Conservation (phyloP, 1,140 invertebrate genomes). For the Trachymyrmex septentrionalis region DNA sequence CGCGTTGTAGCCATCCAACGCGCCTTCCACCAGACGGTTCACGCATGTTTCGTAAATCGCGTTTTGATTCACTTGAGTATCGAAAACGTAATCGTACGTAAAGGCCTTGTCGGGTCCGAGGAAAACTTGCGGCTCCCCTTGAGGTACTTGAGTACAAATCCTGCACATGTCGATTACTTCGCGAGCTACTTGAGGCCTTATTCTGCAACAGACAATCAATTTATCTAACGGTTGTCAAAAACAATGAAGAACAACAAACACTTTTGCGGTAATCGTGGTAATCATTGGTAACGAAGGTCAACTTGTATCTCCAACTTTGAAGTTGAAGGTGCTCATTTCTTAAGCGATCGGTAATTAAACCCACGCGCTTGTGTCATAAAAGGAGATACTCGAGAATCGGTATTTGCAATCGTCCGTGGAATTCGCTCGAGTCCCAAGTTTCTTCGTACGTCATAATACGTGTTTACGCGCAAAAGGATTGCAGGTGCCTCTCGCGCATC, state of each 20-base stretch:
- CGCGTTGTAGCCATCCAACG: conserved; percentile 97
- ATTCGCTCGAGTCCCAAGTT: neutral
- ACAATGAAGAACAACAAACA: neutral
- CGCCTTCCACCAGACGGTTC: conserved; percentile 93
- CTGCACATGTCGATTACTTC: conserved; percentile 98
- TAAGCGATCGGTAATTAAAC: conserved; percentile 70
- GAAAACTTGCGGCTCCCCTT: conserved; percentile 96
- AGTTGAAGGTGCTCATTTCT: conserved; percentile 57
- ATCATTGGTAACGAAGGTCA: neutral
- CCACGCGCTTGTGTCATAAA: conserved; percentile 76
- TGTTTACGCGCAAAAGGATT: neutral
- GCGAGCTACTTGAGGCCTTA: conserved; percentile 96
- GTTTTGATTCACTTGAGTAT: conserved; percentile 91
- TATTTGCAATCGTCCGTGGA: neutral
- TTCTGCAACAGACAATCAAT: conserved; percentile 88
- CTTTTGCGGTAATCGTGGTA: neutral
- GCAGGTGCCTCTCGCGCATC: neutral
- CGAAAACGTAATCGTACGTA: conserved; percentile 99
- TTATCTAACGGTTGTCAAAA: neutral
- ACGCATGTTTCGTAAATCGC: conserved; percentile 96
- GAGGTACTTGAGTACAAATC: conserved; percentile 95
- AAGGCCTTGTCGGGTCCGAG: conserved; percentile 98
- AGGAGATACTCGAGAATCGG: conserved; percentile 69
- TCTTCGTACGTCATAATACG: neutral
- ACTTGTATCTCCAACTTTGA: conserved; percentile 23